Evolutionary conservation across 92 coral and sea anemone species (phyloP).

Genomic region (Montipora capitata): DNA sequence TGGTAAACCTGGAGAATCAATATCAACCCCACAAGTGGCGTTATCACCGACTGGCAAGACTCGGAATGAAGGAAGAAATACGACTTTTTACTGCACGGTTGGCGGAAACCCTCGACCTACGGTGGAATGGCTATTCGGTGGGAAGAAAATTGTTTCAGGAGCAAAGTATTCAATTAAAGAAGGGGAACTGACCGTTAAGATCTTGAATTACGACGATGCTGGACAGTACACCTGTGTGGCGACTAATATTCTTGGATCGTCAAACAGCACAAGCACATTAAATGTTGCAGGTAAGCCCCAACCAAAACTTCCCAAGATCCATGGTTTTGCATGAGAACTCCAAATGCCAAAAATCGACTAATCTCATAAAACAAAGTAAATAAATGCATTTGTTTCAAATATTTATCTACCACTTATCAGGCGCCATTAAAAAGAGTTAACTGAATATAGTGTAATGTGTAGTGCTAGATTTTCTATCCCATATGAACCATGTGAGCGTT

Average conservation of each 20-base stretch:
- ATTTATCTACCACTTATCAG: too few species aligned
- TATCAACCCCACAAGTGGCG: slow-evolving; percentile 28
- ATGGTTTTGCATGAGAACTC: not conserved
- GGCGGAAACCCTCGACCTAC: slow-evolving; percentile 28
- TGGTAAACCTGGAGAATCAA: slow-evolving; percentile 16
- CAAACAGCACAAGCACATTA: not conserved
- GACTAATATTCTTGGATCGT: slow-evolving; percentile 19
- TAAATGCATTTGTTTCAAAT: too few species aligned
- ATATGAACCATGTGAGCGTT: too few species aligned
- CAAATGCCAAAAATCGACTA: too few species aligned
- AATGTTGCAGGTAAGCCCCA: not conserved
- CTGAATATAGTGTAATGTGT: too few species aligned
- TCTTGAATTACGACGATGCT: slow-evolving; percentile 23
- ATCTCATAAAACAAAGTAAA: too few species aligned
- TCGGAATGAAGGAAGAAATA: slow-evolving; percentile 27
- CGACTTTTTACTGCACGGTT: slow-evolving; percentile 29
- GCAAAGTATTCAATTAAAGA: not conserved
- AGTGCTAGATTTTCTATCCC: too few species aligned
- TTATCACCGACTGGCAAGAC: slow-evolving; percentile 31
- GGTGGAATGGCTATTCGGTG: slow-evolving; percentile 30
- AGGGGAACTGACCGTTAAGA: not conserved
- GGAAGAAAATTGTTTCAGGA: slow-evolving; percentile 9
- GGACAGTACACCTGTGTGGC: slow-evolving; percentile 21
- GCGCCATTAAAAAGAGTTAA: too few species aligned
- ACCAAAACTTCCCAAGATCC: not conserved